Base-by-base conservation (phyloP, 2,888 invertebrate species). In the Melanostoma scalare region DNA sequence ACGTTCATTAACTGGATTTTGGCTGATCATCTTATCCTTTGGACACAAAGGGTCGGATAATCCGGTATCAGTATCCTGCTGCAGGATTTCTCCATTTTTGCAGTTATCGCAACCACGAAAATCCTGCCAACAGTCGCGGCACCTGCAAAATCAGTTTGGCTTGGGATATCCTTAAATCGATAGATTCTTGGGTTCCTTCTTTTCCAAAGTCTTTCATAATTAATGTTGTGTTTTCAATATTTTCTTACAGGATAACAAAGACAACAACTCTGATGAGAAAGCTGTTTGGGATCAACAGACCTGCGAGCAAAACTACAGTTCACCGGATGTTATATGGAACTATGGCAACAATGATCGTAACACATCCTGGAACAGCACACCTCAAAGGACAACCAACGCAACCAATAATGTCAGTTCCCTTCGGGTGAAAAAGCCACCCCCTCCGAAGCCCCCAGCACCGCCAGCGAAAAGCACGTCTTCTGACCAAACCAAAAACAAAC, bases 281-380 rank as follows among this genome's bases (percentile, higher is more conserved):
- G 91, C 91, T 36, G 91, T 91, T 31, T 91, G 91, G 91, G 91
- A 91, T 89, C 91, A 91, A 75, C 91, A 89, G 55, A 88, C 89
- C 36, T 90, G 88, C 55, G 81, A 85, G 78, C 31, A 89, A 89
- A 69, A 88, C 86, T 78, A 85, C 89, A 48, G 85, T 46, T 58
- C 74, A 68, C 67, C 84, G 3, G 79, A 79, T 52, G 84, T 79
- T 6, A 65, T 71, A 63, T 85, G 80, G 85, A 73, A 80, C 30
- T 85, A 85, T 44, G 72, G 77, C 6, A 77, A 79, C 33, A 73
- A 63, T 31, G 78, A 73, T 31, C 72, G 67, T 8, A 77, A 82
- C 33, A 69, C 77, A 4, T 44, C 73, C 30, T 81, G 84, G 79
- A 78, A 84, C 31, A 78, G 52, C 8, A 71, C 69, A 63, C 10